A percentile compares a stretch with the other conserved stretches of the same genome.
Conservation (phyloP, 2,888 invertebrate genomes). For the Mesochorus sp. region DNA sequence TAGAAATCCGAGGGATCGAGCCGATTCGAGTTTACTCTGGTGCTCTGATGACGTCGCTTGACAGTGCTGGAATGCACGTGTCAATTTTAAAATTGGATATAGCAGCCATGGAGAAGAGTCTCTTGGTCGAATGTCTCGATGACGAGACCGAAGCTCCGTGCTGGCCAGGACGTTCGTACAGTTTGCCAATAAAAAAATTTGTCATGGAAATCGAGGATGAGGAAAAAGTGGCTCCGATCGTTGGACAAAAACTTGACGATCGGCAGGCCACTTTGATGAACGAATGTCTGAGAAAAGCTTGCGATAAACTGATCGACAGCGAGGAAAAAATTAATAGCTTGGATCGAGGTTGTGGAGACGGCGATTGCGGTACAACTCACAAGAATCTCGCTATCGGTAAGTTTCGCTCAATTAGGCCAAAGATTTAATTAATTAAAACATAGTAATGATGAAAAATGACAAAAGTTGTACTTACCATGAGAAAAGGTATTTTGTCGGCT, state of each 20-base stretch:
- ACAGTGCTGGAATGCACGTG: slow-evolving; percentile 91
- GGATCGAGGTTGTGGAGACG: slow-evolving; percentile 86
- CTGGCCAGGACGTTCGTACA: slow-evolving; percentile 84
- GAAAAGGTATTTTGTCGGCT: slow-evolving; percentile 70
- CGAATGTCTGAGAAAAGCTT: slow-evolving; percentile 81
- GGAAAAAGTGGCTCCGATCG: slow-evolving; percentile 10
- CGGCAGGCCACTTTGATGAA: slow-evolving; percentile 71
- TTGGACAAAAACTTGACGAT: slow-evolving; percentile 66
- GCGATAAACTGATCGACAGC: slow-evolving; percentile 69
- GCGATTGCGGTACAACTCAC: slow-evolving; percentile 86
- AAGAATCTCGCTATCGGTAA: slow-evolving; percentile 84
- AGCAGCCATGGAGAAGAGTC: no score
- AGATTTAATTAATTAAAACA: background rate
- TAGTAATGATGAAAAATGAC: background rate
- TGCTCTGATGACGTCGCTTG: slow-evolving; percentile 88
- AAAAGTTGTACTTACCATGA: background rate
- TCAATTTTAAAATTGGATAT: slow-evolving; percentile 87
- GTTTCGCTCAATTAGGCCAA: background rate
- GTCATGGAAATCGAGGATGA: slow-evolving; percentile 17
- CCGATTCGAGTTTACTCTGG: slow-evolving; percentile 80
- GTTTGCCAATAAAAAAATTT: slow-evolving; percentile 70
- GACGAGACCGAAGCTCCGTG: slow-evolving; percentile 84
- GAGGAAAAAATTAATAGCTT: slow-evolving; percentile 79
- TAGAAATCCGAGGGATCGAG: slow-evolving; percentile 70
- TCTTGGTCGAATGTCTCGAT: slow-evolving; percentile 85